These are phyloP conservation scores for Geococcyx californianus DNA, from an alignment of 2,113 vertebrate genomes.

Conservation along the genomic window DNA sequence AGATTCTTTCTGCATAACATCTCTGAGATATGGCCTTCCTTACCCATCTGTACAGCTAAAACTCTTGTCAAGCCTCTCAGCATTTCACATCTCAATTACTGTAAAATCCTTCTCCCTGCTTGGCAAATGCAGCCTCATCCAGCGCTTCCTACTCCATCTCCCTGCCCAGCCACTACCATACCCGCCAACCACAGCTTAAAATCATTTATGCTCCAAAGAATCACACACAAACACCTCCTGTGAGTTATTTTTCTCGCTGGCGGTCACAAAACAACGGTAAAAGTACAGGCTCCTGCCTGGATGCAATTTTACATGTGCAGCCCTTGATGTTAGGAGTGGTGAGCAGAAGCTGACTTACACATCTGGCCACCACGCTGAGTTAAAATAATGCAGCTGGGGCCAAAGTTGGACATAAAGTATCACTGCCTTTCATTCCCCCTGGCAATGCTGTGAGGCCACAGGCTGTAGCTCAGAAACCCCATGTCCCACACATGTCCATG, in stretches of 20 bases:
- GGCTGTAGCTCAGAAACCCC: background rate
- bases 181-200: slow-evolving; percentile 61
- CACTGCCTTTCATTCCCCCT: background rate
- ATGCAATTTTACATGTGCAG: background rate
- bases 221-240: slow-evolving; percentile 50
- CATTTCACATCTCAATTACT: slow-evolving; percentile 72
- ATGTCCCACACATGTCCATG: fast-evolving
- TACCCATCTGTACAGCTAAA: slow-evolving; percentile 74
- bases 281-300: background rate
- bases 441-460: background rate
- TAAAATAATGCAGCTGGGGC: background rate
- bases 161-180: slow-evolving; percentile 53
- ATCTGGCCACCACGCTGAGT: background rate
- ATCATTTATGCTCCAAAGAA: slow-evolving; percentile 52
- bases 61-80: slow-evolving; percentile 72
- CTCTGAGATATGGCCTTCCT: slow-evolving; percentile 69
- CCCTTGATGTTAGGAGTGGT: background rate
- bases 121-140: slow-evolving; percentile 64
- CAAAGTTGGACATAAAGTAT: fast-evolving
- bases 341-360: background rate
- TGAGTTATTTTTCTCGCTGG: background rate
- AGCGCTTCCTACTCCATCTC: slow-evolving; percentile 57
- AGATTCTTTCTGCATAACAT: slow-evolving; percentile 68
- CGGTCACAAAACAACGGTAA: background rate
- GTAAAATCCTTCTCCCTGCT: slow-evolving; percentile 68